Conservation (phyloP, 2,888 invertebrate species). For the Eristalis pertinax region DNA sequence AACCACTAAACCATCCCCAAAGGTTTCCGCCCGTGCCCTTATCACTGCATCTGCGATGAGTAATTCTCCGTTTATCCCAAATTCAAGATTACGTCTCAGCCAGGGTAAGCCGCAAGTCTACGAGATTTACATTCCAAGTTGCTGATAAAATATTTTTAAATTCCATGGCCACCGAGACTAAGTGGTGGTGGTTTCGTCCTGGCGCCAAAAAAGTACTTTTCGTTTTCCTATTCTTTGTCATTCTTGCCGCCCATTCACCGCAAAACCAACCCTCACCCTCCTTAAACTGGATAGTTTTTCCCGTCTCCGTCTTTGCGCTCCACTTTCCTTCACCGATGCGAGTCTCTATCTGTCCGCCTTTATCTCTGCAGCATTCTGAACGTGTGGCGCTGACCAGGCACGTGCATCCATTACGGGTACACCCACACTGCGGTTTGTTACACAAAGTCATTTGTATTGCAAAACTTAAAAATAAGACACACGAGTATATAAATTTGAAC, state of each 20-base stretch:
- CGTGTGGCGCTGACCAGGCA: constrained; percentile 63
- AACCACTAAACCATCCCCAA: background rate
- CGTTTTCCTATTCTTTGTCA: background rate
- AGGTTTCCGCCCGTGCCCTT: too few relatives aligned
- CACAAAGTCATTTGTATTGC: constrained; percentile 45
- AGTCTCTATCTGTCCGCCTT: constrained; percentile 7
- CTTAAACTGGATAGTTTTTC: constrained; percentile 39
- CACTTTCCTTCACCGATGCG: constrained; percentile 2
- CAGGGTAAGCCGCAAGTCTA: constrained; percentile 39
- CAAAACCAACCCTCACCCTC: background rate
- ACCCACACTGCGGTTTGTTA: constrained; percentile 29
- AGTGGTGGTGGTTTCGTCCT: constrained; percentile 44
- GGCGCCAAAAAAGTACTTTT: constrained; percentile 25
- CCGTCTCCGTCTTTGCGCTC: constrained; percentile 4
- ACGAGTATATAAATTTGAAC: background rate
- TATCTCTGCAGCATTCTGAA: constrained; percentile 44
- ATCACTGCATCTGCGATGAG: constrained; percentile 64
- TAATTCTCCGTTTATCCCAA: constrained; percentile 28
- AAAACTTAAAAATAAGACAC: constrained; percentile 4
- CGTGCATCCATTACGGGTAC: constrained; percentile 51
- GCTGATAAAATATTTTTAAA: constrained; percentile 56
- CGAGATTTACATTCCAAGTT: constrained; percentile 48
- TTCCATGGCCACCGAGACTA: constrained; percentile 28
- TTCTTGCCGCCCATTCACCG: constrained; percentile 25
- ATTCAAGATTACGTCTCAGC: constrained; percentile 47